Evolutionary conservation across 2,113 vertebrate species (phyloP).

Genomic region (Pterocles gutturalis): DNA sequence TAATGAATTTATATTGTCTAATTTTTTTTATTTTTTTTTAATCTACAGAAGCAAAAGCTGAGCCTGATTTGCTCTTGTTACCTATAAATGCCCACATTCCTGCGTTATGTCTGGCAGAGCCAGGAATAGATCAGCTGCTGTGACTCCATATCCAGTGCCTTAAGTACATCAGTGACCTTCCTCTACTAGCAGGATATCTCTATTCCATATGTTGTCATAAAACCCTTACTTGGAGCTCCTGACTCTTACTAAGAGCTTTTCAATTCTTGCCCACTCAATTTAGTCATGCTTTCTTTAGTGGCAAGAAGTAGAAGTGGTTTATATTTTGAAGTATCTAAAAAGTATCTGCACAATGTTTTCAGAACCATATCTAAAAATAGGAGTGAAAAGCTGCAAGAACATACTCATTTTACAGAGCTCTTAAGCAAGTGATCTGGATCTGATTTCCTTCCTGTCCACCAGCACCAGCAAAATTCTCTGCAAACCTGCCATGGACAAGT

Average conservation of each 20-base stretch:
- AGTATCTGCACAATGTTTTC: slow-evolving; percentile 23
- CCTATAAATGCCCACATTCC: background rate
- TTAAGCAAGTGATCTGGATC: background rate
- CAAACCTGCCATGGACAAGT: background rate
- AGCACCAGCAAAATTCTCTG: background rate
- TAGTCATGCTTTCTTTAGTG: background rate
- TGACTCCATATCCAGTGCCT: slow-evolving; percentile 13
- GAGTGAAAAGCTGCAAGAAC: slow-evolving; percentile 43
- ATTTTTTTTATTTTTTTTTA: background rate
- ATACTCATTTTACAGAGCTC: background rate
- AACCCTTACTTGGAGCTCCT: background rate
- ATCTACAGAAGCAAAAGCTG: background rate
- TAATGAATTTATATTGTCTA: background rate
- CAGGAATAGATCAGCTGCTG: slow-evolving; percentile 50
- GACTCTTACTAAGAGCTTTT: background rate
- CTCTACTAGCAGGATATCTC: background rate
- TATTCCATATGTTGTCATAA: slow-evolving; percentile 20
- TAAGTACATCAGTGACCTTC: slow-evolving; percentile 35
- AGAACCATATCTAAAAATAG: slow-evolving; percentile 54
- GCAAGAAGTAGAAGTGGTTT: background rate
- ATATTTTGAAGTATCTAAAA: slow-evolving; percentile 28
- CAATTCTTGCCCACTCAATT: slow-evolving; percentile 18
- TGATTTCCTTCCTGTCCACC: slow-evolving; percentile 18
- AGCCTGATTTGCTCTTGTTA: background rate
- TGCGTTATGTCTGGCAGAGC: background rate